Evolutionary conservation across 2,888 invertebrate species (phyloP).

Genomic region (Cheiracanthium punctorium): DNA sequence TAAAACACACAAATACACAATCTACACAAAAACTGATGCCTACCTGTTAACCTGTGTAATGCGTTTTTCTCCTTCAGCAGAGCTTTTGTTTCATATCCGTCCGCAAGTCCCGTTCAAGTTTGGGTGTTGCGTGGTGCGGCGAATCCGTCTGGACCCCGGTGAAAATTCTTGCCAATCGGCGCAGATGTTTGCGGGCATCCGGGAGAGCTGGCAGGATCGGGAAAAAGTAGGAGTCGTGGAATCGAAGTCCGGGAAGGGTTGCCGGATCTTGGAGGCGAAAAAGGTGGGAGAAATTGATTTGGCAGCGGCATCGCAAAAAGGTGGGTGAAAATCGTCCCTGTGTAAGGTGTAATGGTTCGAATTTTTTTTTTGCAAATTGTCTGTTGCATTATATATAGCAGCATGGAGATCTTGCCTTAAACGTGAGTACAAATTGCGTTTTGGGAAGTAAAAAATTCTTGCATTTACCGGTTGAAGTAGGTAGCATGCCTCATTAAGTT

Average conservation of each 20-base stretch:
- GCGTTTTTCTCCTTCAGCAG: neutral
- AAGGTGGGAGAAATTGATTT: neutral
- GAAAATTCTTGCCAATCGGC: constrained; percentile 14
- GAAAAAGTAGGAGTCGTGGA: neutral
- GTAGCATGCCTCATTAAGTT: no score
- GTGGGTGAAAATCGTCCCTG: neutral
- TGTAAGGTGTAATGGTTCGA: no score
- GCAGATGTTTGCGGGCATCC: constrained; percentile 15
- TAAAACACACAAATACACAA: no score
- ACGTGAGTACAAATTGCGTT: no score
- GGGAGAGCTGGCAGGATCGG: constrained; percentile 8
- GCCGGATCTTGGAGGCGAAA: neutral
- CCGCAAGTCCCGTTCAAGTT: constrained; percentile 14
- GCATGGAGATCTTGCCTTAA: no score
- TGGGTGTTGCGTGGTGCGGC: neutral
- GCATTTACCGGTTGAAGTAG: no score
- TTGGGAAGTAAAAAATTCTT: no score
- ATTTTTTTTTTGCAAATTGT: no score
- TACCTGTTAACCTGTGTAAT: neutral
- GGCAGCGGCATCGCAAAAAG: neutral
- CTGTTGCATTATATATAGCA: no score
- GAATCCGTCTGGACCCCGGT: neutral
- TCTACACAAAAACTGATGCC: no score
- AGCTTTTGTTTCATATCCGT: neutral
- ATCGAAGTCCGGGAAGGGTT: neutral